A percentile compares a stretch with the other conserved stretches of the same genome.
These are phyloP conservation scores for Caerostris extrusa DNA, from an alignment of 1,140 invertebrate genomes.

Conservation along the genomic window DNA sequence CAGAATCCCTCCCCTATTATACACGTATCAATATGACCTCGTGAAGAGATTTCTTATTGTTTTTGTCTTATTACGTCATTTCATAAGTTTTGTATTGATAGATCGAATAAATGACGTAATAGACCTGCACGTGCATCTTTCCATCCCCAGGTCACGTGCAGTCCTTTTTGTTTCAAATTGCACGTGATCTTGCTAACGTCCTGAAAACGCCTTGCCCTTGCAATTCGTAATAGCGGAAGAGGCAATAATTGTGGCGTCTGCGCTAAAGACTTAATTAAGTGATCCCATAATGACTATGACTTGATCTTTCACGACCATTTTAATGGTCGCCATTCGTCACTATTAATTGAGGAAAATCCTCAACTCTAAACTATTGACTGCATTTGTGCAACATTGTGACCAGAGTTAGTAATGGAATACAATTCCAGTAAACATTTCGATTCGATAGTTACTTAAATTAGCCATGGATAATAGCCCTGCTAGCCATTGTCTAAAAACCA, in stretches of 20 bases:
- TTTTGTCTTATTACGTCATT: too few relatives aligned
- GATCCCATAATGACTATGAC: slow-evolving; percentile 3
- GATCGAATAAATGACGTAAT: too few relatives aligned
- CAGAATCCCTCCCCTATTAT: too few relatives aligned
- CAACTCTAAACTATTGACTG: neutral
- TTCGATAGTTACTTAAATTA: neutral
- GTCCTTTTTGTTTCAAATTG: neutral
- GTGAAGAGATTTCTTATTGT: too few relatives aligned
- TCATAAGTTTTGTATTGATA: too few relatives aligned
- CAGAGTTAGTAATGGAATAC: neutral
- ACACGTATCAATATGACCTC: too few relatives aligned
- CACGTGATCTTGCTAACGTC: neutral
- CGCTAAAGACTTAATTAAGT: neutral
- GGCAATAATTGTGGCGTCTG: neutral
- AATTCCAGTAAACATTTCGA: neutral
- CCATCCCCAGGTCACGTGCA: neutral
- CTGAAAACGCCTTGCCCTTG: neutral
- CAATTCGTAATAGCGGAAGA: neutral
- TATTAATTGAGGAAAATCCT: neutral
- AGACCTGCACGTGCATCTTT: neutral
- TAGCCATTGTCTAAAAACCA: too few relatives aligned
- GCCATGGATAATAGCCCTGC: neutral
- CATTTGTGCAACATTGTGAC: neutral
- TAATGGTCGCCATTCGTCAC: slow-evolving; percentile 18
- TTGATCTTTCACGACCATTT: neutral